phyloP scores from a whole-genome alignment of 2,113 vertebrate genomes.

The Isichthys henryi region DNA sequence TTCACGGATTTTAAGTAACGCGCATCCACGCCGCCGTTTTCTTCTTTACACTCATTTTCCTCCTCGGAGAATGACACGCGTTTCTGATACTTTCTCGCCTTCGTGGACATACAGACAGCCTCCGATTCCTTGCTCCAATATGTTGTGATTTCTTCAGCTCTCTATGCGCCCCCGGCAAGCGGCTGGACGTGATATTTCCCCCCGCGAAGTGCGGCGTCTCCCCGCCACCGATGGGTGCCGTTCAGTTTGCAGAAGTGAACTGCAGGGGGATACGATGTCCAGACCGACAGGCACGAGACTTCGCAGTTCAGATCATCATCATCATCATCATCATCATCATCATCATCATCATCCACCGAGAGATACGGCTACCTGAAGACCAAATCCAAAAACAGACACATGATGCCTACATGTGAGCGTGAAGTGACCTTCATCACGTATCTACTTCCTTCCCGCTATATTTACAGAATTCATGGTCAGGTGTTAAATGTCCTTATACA shows the following conservation, averaged over 20 bases:
- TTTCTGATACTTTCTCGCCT: conserved; percentile 32
- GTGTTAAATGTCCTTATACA: not conserved
- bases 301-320: conserved; percentile 13
- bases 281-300: not conserved
- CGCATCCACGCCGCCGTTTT: conserved; percentile 45
- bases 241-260: conserved; percentile 20
- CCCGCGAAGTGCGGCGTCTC: not conserved
- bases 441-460: not conserved
- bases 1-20: conserved; percentile 35
- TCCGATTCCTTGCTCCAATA: not conserved
- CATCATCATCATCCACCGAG: not conserved
- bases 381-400: not conserved
- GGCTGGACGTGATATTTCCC: not conserved
- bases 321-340: not conserved
- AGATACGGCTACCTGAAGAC: not conserved
- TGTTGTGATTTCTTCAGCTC: not conserved
- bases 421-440: not conserved
- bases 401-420: not conserved
- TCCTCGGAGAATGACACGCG: conserved; percentile 40
- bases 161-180: not conserved
- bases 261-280: conserved; percentile 18
- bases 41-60: conserved; percentile 44
- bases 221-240: not conserved
- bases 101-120: conserved; percentile 35
- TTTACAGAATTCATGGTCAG: not conserved